Percentiles rank a stretch among this genome's conserved stretches.
These are phyloP conservation scores for Pasiphila rectangulata DNA, from an alignment of 2,888 invertebrate species.

Conservation along the genomic window DNA sequence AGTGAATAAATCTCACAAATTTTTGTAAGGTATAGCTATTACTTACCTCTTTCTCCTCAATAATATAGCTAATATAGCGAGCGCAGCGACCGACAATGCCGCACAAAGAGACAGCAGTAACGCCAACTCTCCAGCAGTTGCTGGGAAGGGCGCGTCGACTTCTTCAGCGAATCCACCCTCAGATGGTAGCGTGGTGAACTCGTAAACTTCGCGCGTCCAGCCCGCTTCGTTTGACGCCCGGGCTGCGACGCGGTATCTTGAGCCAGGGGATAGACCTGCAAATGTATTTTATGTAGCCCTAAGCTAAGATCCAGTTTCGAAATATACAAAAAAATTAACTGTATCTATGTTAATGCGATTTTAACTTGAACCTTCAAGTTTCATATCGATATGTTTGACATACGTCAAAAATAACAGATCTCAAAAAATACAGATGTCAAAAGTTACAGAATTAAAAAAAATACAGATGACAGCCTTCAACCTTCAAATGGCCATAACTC, in stretches of 20 bases:
- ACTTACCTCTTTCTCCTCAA: slow-evolving; percentile 75
- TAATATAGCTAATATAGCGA: slow-evolving; percentile 81
- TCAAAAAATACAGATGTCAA: no score
- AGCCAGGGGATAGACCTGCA: slow-evolving; percentile 75
- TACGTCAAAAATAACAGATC: no score
- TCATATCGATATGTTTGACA: no score
- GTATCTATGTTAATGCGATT: no score
- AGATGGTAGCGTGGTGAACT: slow-evolving; percentile 79
- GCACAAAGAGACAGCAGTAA: slow-evolving; percentile 78
- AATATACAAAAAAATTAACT: no score
- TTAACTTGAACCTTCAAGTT: no score
- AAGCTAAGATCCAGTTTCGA: no score
- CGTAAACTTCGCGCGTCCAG: slow-evolving; percentile 81
- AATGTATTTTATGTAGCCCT: neutral
- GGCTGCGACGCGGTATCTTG: slow-evolving; percentile 82
- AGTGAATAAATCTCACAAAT: no score
- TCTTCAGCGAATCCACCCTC: slow-evolving; percentile 77
- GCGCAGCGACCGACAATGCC: slow-evolving; percentile 76
- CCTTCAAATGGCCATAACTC: no score
- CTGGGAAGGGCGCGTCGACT: slow-evolving; percentile 72
- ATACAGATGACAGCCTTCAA: no score
- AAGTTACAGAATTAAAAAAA: no score
- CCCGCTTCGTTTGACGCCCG: slow-evolving; percentile 83
- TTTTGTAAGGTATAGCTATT: no score
- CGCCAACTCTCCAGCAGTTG: slow-evolving; percentile 70